phyloP scores from a whole-genome alignment of 92 coral and sea anemone species.

The Paragorgia papillata region DNA sequence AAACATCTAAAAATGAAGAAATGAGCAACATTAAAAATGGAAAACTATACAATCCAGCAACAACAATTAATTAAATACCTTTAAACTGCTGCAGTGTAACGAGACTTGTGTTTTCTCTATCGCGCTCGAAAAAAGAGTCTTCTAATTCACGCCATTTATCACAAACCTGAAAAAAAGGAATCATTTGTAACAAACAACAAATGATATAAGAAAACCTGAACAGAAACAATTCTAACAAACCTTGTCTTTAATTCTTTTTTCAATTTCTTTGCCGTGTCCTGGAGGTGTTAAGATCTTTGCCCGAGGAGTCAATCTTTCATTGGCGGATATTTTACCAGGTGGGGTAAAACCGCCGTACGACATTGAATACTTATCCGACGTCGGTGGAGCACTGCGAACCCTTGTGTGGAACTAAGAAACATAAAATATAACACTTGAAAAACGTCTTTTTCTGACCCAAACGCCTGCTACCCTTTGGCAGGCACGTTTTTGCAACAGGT shows the following conservation, averaged over 20 bases:
- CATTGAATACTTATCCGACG: constrained; percentile 60
- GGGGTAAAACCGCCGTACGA: constrained; percentile 64
- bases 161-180: constrained; percentile 63
- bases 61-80: constrained; percentile 51
- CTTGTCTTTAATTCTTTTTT: constrained; percentile 76
- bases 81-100: constrained; percentile 70
- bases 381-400: constrained; percentile 42
- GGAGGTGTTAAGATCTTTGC: constrained; percentile 54
- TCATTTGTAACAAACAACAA: background rate
- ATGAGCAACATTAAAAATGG: background rate
- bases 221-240: no score
- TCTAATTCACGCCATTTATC: constrained; percentile 89
- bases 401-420: constrained; percentile 3
- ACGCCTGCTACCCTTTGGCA: no score
- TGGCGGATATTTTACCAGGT: constrained; percentile 57
- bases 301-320: constrained; percentile 50
- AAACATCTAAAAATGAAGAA: constrained; percentile 56
- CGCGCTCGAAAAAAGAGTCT: constrained; percentile 77
- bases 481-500: no score
- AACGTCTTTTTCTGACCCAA: no score
- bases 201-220: background rate
- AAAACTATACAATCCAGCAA: no score
- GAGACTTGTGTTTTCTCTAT: constrained; percentile 66
- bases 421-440: background rate
- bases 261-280: constrained; percentile 78